These are phyloP conservation scores for Brachionus manjavacas DNA, from an alignment of 1,140 invertebrate species.

Conservation along the genomic window DNA sequence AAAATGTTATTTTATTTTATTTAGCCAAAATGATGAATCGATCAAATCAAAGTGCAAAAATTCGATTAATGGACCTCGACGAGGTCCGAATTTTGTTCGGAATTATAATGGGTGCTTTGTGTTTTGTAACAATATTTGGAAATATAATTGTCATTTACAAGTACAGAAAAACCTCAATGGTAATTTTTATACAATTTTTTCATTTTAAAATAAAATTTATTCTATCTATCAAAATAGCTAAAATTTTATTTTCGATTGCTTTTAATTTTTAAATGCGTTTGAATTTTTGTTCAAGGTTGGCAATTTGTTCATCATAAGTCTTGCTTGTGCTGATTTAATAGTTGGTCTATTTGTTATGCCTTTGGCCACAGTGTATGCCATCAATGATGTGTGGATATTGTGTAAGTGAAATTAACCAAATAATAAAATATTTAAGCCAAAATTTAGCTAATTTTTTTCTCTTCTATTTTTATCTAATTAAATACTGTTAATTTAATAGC, in stretches of 20 bases:
- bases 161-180: conserved; percentile 33
- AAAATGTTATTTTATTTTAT: neutral
- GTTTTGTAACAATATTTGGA: conserved; percentile 15
- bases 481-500: too few species aligned
- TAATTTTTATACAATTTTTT: neutral
- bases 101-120: conserved; percentile 6
- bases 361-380: neutral
- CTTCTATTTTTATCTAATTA: too few species aligned
- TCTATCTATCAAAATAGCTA: too few species aligned
- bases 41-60: neutral
- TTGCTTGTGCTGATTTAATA: conserved; percentile 30
- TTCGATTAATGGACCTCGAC: neutral
- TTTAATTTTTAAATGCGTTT: neutral
- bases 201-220: too few species aligned
- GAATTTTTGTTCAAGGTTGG: conserved; percentile 7
- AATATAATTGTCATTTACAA: conserved; percentile 3
- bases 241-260: too few species aligned
- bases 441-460: too few species aligned
- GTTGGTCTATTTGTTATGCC: conserved; percentile 39
- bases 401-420: too few species aligned
- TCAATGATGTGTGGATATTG: neutral
- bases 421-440: too few species aligned
- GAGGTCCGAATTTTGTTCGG: neutral
- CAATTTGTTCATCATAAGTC: conserved; percentile 39
- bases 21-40: neutral